These are phyloP conservation scores for Ornithoptera priamus DNA, from an alignment of 2,888 invertebrate species.

Conservation along the genomic window DNA sequence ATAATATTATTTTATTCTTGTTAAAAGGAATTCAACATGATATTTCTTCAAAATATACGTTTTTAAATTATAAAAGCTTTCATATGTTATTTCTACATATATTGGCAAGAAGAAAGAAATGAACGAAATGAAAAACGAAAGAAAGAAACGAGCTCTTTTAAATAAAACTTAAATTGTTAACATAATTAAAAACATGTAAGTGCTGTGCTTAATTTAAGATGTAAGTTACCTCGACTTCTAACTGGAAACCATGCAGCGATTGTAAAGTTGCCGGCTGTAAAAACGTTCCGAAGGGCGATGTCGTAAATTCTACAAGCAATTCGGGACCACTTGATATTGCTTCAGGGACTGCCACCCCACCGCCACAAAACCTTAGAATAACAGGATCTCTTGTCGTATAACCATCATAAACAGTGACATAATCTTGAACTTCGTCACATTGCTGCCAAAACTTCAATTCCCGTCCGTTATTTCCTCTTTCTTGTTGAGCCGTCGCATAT, in stretches of 20 bases:
- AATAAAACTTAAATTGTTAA: not conserved
- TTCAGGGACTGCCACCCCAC: conserved; percentile 91
- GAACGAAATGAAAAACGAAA: no score
- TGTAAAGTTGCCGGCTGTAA: conserved; percentile 88
- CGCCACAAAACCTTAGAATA: conserved; percentile 93
- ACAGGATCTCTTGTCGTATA: conserved; percentile 93
- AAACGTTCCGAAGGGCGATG: conserved; percentile 94
- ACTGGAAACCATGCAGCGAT: conserved; percentile 92
- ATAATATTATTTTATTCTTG: not conserved
- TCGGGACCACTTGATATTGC: conserved; percentile 93
- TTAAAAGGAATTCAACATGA: not conserved
- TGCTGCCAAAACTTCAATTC: conserved; percentile 88
- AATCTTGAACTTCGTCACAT: conserved; percentile 93
- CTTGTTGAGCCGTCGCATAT: conserved; percentile 78
- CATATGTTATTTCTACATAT: not conserved
- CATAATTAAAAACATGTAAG: not conserved
- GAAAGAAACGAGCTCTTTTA: no score
- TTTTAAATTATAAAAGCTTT: not conserved
- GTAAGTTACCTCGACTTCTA: conserved; percentile 84
- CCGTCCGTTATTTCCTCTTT: conserved; percentile 79
- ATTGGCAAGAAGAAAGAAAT: no score
- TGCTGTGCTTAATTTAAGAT: conserved; percentile 7
- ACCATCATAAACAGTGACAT: conserved; percentile 93
- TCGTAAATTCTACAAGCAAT: conserved; percentile 92
- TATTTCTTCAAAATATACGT: not conserved